Evolutionary conservation across 2,888 invertebrate species (phyloP), one percentile per base, ranked within the genome.

Genomic region (Spisula subtruncata): DNA sequence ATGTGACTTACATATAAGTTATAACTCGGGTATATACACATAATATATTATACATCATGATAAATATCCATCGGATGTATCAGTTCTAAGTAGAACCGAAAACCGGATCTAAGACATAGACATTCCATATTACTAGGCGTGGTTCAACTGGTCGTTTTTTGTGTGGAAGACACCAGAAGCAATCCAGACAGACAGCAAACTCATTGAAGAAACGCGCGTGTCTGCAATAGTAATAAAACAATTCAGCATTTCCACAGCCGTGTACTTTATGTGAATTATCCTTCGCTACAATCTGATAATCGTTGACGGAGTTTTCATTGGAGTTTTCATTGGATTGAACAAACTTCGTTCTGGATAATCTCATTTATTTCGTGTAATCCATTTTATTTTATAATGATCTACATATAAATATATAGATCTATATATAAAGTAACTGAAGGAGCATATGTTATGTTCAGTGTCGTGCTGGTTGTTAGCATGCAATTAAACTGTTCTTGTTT

Each of bases 211-310:
- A 75, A 75, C 35, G 18, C 75, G 75, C 12, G 75, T 35, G 75
- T 75, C 75, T 75, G 75, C 2, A 35, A 75, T 35, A 32, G 75
- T 32, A 75, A 75, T 75, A 35, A 75, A 75, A 32, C 75, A 35
- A 75, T 75, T 75, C 75, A 75, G 75, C 75, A 75, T 75, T 75
- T 75, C 75, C 75, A 75, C 29, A 75, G 25, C 75, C 75, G 35
- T 32, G 35, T 75, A 75, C 32, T 75, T 32, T 75, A 75, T 75
- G 35, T 75, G 75, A 18, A 75, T 75, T 18, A 75, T 35, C 75
- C 35, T 32, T 32, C 75, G 18, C 29, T 32, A 18, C 18, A 75
- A 35, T 75, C 75, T 32, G 75, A 35, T 32, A 16, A 35, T 75
- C 29, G 25, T 75, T 75, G 75, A 35, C 35, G 75, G 35, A 5